These are phyloP conservation scores for Oreochromis mossambicus DNA, from an alignment of 2,797 vertebrate genomes.

Conservation along the genomic window DNA sequence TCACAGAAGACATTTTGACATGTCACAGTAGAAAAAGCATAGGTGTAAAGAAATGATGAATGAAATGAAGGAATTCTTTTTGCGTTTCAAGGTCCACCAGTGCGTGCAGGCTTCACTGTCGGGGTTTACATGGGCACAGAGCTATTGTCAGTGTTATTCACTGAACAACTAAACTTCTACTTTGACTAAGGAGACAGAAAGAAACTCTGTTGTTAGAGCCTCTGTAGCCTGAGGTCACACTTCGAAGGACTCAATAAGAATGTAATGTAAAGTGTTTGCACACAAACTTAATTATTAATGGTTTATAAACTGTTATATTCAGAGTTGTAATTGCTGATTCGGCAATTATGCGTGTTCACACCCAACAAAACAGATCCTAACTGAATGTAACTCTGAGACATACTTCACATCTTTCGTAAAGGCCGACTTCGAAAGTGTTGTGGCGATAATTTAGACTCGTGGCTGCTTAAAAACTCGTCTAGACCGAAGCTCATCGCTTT, in stretches of 20 bases:
- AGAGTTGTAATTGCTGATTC: not conserved
- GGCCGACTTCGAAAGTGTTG: not conserved
- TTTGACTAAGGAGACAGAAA: not conserved
- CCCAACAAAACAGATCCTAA: slow-evolving; percentile 14
- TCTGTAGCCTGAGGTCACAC: not conserved
- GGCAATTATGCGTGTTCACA: slow-evolving; percentile 8
- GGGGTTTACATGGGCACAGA: not conserved
- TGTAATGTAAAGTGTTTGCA: not conserved
- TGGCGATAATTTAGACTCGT: not conserved
- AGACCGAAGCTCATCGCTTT: not conserved
- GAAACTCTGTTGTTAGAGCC: not conserved
- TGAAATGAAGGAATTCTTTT: not conserved
- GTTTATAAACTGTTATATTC: not conserved
- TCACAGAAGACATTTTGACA: not conserved
- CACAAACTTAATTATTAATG: not conserved
- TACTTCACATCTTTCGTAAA: not conserved
- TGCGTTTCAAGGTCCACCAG: not conserved
- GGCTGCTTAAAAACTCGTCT: slow-evolving; percentile 11
- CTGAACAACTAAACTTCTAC: not conserved
- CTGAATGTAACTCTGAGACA: not conserved
- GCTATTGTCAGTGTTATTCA: not conserved
- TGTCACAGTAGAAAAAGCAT: not conserved
- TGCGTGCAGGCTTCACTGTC: not conserved
- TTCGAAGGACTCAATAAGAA: not conserved
- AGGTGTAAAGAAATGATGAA: not conserved